phyloP scores from a whole-genome alignment of 1,140 invertebrate genomes.

The Tetranychus urticae region DNA sequence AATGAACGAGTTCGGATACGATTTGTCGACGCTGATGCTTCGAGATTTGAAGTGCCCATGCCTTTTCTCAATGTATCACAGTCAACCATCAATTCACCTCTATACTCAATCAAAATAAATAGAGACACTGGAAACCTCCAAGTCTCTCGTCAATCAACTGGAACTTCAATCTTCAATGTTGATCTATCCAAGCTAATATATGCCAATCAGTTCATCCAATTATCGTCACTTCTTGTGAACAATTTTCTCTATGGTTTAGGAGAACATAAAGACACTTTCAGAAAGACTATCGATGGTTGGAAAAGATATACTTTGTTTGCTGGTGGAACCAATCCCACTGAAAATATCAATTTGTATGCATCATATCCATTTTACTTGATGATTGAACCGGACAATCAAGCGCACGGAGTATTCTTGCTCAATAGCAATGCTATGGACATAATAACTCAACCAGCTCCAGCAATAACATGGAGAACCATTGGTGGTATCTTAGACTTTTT shows the following conservation, averaged over 20 bases:
- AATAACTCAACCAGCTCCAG: slow-evolving; percentile 47
- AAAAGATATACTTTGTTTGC: slow-evolving; percentile 4
- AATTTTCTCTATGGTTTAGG: neutral
- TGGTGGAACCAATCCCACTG: neutral
- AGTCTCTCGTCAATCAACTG: neutral
- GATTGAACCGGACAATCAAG: neutral
- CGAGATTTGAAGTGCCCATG: neutral
- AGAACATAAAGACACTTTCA: neutral
- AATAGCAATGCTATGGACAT: slow-evolving; percentile 67
- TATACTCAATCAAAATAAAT: neutral
- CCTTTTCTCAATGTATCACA: neutral
- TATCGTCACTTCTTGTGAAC: neutral
- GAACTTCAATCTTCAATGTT: neutral
- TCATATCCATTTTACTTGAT: slow-evolving; percentile 13
- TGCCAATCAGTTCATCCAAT: neutral
- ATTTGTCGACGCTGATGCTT: neutral
- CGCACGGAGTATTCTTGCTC: slow-evolving; percentile 27
- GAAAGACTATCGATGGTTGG: neutral
- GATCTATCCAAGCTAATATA: neutral
- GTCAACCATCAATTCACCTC: neutral
- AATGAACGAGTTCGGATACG: neutral
- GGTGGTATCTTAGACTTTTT: slow-evolving; percentile 51
- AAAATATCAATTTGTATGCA: slow-evolving; percentile 7
- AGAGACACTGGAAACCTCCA: neutral
- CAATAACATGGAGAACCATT: slow-evolving; percentile 44